These are phyloP conservation scores for Cichladusa arquata DNA, from an alignment of 2,113 vertebrate species.

Conservation along the genomic window DNA sequence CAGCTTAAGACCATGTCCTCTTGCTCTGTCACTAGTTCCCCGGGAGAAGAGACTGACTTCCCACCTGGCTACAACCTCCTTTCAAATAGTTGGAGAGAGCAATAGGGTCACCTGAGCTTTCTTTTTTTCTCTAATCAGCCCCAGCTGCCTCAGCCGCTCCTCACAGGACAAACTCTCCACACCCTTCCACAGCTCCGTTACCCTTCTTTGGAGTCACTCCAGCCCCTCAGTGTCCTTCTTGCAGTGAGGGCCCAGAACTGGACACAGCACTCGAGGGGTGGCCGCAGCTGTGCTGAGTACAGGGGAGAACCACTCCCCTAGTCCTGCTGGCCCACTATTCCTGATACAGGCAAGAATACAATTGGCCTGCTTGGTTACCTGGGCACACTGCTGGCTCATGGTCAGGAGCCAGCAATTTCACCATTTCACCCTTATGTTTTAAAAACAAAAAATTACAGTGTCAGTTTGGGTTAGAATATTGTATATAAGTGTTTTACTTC, in stretches of 20 bases:
- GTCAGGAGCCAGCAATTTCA: background rate
- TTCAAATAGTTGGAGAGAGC: background rate
- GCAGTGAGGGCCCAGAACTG: background rate
- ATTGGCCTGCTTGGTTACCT: background rate
- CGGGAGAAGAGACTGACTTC: background rate
- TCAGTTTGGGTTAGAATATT: background rate
- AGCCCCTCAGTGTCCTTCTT: background rate
- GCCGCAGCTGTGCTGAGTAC: background rate
- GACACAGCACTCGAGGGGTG: fast-evolving
- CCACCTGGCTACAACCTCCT: background rate
- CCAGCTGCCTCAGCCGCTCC: fast-evolving
- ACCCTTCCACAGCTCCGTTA: background rate
- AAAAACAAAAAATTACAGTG: background rate
- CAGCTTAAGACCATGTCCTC: background rate
- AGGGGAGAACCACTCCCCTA: background rate
- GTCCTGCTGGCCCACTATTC: background rate
- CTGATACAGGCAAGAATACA: background rate
- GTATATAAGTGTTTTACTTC: background rate
- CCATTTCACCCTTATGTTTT: background rate
- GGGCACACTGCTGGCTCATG: background rate
- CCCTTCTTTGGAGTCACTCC: background rate
- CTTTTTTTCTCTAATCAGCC: background rate
- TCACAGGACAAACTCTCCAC: background rate
- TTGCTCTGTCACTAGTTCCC: background rate
- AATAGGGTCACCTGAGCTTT: background rate